phyloP scores from a whole-genome alignment of 37 sponge, comb jelly and placozoan genomes.

The Mnemiopsis leidyi region DNA sequence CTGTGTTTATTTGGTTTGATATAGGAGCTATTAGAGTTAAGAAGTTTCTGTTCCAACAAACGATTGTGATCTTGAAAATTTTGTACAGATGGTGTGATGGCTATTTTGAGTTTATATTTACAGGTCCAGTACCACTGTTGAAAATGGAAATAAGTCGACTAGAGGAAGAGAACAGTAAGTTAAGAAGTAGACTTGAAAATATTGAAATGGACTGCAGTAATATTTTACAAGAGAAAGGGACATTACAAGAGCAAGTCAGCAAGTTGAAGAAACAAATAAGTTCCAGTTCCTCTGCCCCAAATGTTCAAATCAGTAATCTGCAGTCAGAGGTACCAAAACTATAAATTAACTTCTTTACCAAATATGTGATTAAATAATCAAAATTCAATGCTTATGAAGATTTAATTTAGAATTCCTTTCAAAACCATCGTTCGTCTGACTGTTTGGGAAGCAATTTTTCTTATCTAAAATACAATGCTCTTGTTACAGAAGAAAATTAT shows the following conservation, averaged over 20 bases:
- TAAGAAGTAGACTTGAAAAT: slow-evolving; percentile 51
- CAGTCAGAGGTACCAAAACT: not conserved
- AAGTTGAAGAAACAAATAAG: not conserved
- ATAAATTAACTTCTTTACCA: no score
- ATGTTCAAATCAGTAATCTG: slow-evolving; percentile 41
- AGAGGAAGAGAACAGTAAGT: slow-evolving; percentile 75
- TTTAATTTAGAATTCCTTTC: no score
- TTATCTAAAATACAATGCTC: no score
- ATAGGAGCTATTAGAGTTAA: slow-evolving; percentile 20
- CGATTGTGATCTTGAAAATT: not conserved
- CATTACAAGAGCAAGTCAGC: not conserved
- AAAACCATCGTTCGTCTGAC: no score
- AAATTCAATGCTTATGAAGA: no score
- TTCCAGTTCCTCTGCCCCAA: not conserved
- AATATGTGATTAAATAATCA: no score
- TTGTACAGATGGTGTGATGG: not conserved
- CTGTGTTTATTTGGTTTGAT: not conserved
- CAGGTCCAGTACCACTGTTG: slow-evolving; percentile 2
- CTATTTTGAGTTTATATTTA: not conserved
- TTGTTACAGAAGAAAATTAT: no score
- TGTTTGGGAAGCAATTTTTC: no score
- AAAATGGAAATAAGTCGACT: slow-evolving; percentile 76
- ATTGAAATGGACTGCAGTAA: slow-evolving; percentile 62
- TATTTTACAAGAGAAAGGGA: slow-evolving; percentile 31
- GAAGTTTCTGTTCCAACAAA: slow-evolving; percentile 66